Base-by-base conservation (phyloP, 2,797 vertebrate genomes). In the Leontocebus nigricollis region DNA sequence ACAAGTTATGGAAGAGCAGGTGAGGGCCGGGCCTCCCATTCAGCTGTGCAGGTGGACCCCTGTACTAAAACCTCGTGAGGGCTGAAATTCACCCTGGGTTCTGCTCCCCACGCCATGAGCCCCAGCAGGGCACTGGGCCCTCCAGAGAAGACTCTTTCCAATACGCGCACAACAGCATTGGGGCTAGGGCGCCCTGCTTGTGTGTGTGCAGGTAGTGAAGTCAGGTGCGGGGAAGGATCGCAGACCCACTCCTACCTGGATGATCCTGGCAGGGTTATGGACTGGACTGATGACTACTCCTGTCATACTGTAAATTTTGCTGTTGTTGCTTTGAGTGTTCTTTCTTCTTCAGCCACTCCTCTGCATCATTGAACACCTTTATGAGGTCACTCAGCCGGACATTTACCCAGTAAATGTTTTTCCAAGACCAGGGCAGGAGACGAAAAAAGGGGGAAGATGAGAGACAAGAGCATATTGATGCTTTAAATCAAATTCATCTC, bases 1-100 rank as follows among this genome's bases (percentile, higher is more conserved):
- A 6, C 12, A 81, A 39, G 14, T 77, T 73, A n/a, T 11, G 1
- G 72, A 55, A 77, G 39, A 70, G 11, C 30, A 83, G 2, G 55
- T n/a, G n/a, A 39, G 27, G 52, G 33, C 39, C 14, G 4, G 30
- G 9, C 59, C 15, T 44, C 70, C 89, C 26, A 13, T 8, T 2
- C 0, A 9, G 20, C 20, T 41, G 36, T 76, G 67, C 36, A 36
- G 14, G 41, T 2, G 33, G 70, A 83, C 3, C 26, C 17, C 14
- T 5, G 27, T 5, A 44, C 11, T n/a, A 33, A 27, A 22, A 75
- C 26, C 33, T 1, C 4, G 0, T 10, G 9, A n/a, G 1, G 7
- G 13, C 44, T 81, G 73, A 77, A 73, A 88, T 30, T 33, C 73
- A 84, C 27, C 27, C n/a, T 79, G 5, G 14, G 15, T n/a, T 96